phyloP scores from a whole-genome alignment of 2,113 vertebrate genomes.

The Terrapene triunguis region DNA sequence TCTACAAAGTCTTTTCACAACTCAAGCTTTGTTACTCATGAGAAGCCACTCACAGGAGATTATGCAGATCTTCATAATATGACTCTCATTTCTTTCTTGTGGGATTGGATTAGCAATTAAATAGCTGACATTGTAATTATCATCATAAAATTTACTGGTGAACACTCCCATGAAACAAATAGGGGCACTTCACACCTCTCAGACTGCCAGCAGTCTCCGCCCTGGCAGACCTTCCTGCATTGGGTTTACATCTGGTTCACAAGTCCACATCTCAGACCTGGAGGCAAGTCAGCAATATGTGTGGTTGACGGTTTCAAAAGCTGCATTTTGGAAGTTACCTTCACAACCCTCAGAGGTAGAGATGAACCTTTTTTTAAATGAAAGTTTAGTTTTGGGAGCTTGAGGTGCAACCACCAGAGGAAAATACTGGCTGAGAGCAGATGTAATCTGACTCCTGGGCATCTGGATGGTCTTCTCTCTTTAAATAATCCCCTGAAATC shows the following conservation, averaged over 20 bases:
- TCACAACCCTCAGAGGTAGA: neutral
- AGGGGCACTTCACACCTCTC: neutral
- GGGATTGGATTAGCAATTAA: slow-evolving; percentile 64
- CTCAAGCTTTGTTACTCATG: neutral
- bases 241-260: neutral
- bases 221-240: neutral
- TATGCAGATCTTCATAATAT: neutral
- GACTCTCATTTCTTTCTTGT: neutral
- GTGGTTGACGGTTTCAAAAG: neutral
- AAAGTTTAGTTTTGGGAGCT: neutral
- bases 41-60: neutral
- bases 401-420: neutral
- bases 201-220: neutral
- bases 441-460: neutral
- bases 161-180: neutral
- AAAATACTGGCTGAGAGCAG: neutral
- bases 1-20: neutral
- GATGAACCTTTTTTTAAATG: neutral
- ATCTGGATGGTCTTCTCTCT: neutral
- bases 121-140: slow-evolving; percentile 43
- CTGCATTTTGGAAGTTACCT: neutral
- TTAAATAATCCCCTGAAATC: neutral
- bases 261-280: neutral
- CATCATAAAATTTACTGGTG: neutral
- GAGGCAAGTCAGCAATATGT: neutral